Percentiles rank a stretch among this genome's conserved stretches.
Evolutionary conservation across 1,140 invertebrate genomes (phyloP).

Genomic region (Olivierus martensii): DNA sequence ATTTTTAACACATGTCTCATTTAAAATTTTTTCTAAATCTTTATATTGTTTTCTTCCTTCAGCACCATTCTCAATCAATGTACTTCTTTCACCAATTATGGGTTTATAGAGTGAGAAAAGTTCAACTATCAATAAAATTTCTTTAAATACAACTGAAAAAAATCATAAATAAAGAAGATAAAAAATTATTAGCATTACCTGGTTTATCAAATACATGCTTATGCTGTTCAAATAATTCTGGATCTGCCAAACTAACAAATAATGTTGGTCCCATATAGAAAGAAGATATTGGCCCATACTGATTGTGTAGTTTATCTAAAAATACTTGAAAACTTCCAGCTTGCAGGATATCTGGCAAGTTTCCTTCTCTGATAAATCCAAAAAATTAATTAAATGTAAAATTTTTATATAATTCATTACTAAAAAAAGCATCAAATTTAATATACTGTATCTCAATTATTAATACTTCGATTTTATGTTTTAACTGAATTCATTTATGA

Average conservation of each 20-base stretch:
- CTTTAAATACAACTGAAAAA: too few species aligned
- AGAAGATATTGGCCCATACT: slow-evolving; percentile 27
- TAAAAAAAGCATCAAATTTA: too few species aligned
- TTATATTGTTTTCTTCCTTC: background rate
- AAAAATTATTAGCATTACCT: slow-evolving; percentile 6
- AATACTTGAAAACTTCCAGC: slow-evolving; percentile 31
- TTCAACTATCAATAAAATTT: too few species aligned
- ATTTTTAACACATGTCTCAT: background rate
- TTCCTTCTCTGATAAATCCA: slow-evolving; percentile 26
- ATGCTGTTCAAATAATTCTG: slow-evolving; percentile 27
- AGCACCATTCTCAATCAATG: background rate
- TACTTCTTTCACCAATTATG: background rate
- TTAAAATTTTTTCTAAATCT: background rate
- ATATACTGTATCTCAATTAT: too few species aligned
- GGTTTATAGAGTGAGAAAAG: too few species aligned
- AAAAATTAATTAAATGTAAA: too few species aligned
- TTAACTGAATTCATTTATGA: too few species aligned
- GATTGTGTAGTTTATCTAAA: slow-evolving; percentile 25
- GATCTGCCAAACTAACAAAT: slow-evolving; percentile 28
- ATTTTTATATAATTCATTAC: too few species aligned
- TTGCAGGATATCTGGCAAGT: slow-evolving; percentile 26
- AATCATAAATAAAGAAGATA: too few species aligned
- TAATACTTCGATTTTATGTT: too few species aligned
- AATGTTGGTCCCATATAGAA: slow-evolving; percentile 28
- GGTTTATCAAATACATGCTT: slow-evolving; percentile 29